Evolutionary conservation across 2,797 vertebrate species (phyloP).

Genomic region (Chromis chromis): DNA sequence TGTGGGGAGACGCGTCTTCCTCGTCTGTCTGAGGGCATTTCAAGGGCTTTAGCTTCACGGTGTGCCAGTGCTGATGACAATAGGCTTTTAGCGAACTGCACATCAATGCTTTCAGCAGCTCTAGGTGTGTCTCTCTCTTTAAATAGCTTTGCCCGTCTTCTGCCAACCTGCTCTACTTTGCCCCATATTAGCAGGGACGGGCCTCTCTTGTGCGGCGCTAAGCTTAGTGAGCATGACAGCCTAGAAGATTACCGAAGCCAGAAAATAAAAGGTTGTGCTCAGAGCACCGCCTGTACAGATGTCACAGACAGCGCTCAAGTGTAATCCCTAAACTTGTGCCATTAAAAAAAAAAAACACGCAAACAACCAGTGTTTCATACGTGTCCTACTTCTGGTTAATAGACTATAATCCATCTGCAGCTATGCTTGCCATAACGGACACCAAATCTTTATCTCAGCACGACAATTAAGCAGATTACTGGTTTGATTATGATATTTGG

Average conservation of each 20-base stretch:
- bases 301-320: slow-evolving; percentile 61
- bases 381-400: slow-evolving; percentile 72
- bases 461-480: slow-evolving; percentile 70
- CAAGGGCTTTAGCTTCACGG: slow-evolving; percentile 10
- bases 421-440: slow-evolving; percentile 26
- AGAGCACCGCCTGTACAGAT: slow-evolving; percentile 64
- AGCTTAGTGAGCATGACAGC: slow-evolving; percentile 62
- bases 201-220: slow-evolving; percentile 35
- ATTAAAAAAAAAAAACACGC: slow-evolving; percentile 46
- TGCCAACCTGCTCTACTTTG: slow-evolving; percentile 53
- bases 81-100: slow-evolving; percentile 17
- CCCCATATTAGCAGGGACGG: slow-evolving; percentile 42
- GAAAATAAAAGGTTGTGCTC: slow-evolving; percentile 69
- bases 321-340: slow-evolving; percentile 75
- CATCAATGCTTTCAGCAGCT: slow-evolving; percentile 11
- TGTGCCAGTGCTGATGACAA: slow-evolving; percentile 15
- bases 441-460: slow-evolving; percentile 27
- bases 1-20: not conserved
- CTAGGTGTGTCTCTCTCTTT: slow-evolving; percentile 41
- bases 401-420: slow-evolving; percentile 63
- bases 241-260: slow-evolving; percentile 59
- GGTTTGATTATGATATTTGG: slow-evolving; percentile 50
- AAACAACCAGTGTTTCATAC: slow-evolving; percentile 48
- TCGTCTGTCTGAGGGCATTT: slow-evolving; percentile 15
- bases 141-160: slow-evolving; percentile 51